Percentiles rank a stretch among this genome's conserved stretches.
Conservation (phyloP, 2,113 vertebrate species). For the Sinosuthora webbiana region DNA sequence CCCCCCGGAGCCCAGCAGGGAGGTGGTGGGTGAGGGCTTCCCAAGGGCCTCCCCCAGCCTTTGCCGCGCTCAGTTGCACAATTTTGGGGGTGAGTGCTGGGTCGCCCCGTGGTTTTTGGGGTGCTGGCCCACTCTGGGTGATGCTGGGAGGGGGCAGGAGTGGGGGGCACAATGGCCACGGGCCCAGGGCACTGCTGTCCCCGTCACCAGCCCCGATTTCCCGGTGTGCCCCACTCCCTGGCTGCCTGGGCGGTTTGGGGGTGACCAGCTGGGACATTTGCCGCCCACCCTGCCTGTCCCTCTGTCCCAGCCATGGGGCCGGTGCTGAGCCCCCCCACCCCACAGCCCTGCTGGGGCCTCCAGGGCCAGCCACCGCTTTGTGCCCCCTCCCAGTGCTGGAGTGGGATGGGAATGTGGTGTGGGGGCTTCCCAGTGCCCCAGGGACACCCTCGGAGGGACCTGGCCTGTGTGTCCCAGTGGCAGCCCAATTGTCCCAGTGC, state of each 20-base stretch:
- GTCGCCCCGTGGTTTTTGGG: neutral
- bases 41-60: neutral
- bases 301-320: neutral
- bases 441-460: neutral
- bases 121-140: neutral
- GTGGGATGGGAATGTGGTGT: neutral
- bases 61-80: constrained; percentile 44
- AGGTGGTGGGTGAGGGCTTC: neutral
- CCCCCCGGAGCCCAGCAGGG: fast-evolving
- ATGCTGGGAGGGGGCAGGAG: neutral
- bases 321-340: neutral
- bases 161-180: fast-evolving
- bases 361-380: neutral
- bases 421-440: neutral
- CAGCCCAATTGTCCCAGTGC: neutral
- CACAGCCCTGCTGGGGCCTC: neutral
- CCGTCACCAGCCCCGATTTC: neutral
- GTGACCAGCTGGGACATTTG: neutral
- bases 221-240: fast-evolving
- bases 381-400: neutral
- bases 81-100: constrained; percentile 44
- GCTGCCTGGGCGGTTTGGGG: neutral
- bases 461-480: neutral
- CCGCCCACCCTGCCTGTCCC: neutral
- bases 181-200: fast-evolving